Base-by-base conservation (phyloP, 2,113 vertebrate species). In the Diglossa brunneiventris region DNA sequence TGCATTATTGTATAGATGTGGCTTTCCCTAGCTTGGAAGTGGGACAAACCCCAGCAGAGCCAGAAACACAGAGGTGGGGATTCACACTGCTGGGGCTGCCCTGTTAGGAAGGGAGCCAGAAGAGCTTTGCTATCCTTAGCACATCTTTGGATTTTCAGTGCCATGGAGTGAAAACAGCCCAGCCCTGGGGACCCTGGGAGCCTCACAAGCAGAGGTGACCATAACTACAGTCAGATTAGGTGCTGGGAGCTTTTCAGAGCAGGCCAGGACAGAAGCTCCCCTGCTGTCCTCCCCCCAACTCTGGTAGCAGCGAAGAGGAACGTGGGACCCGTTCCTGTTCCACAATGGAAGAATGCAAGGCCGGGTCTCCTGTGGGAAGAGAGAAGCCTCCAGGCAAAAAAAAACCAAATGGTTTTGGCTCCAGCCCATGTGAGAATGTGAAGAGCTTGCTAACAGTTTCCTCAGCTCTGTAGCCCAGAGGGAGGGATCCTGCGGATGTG, bases 371-470 rank as follows among this genome's bases (percentile, higher is more conserved):
- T 90, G 94, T 90, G 96, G 95, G 93, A 96, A 94, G 69, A 83
- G 55, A 94, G 92, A 90, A 92, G 83, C 88, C 93, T 96, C 88
- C 63, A 81, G 86, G 93, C 94, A 94, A 93, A 91, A 91, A 96
- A 87, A 31, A 37, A 37, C 26, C 26, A 92, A 92, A 90, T 16
- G 62, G 64, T 63, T 97, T 93, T 97, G 95, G 96, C 96, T 96
- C 66, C 2, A 1, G 69, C 88, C 62, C 92, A 92, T 42, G 41
- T 50, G 58, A 96, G 88, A 96, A 92, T 95, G 53, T 84, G 90
- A 93, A 90, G 93, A 92, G 93, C 76, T 87, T 78, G 1, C 94
- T 93, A 96, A 95, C 52, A 92, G 86, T 92, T 96, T 97, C 96
- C 95, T 89, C 87, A 94, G 6, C 90, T 72, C 46, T 16, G 69